Evolutionary conservation across 2,797 vertebrate species (phyloP).

Genomic region (Champsocephalus gunnari): DNA sequence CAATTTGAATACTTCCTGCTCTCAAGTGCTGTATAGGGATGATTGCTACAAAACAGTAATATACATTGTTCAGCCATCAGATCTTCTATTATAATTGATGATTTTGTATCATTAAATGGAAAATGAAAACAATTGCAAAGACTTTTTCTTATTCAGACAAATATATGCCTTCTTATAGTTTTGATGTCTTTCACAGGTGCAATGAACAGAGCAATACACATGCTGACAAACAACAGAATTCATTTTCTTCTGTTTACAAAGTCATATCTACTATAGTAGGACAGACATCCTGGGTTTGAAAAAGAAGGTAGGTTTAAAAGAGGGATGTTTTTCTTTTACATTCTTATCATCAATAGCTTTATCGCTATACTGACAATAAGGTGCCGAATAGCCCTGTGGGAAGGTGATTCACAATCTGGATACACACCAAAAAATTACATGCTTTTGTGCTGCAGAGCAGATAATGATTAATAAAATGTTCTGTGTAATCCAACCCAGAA

Average conservation of each 20-base stretch:
- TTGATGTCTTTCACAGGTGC: neutral
- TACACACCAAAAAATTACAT: conserved; percentile 54
- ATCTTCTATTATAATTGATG: neutral
- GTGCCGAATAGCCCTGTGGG: conserved; percentile 57
- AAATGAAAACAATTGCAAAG: neutral
- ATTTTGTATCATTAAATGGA: neutral
- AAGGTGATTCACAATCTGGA: conserved; percentile 66
- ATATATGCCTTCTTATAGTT: neutral
- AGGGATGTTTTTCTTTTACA: conserved; percentile 50
- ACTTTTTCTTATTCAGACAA: neutral
- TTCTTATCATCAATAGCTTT: conserved; percentile 66
- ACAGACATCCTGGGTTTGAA: conserved; percentile 22
- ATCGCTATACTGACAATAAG: conserved; percentile 59
- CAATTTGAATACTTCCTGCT: neutral
- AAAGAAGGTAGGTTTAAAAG: conserved; percentile 61
- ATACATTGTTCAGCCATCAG: neutral
- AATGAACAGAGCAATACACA: neutral
- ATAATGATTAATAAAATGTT: conserved; percentile 59
- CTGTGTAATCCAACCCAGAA: conserved; percentile 54
- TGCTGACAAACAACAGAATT: conserved; percentile 12
- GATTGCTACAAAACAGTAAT: neutral
- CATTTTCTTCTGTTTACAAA: conserved; percentile 34
- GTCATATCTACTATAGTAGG: conserved; percentile 13
- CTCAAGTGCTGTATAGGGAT: neutral
- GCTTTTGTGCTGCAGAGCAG: conserved; percentile 55